These are phyloP conservation scores for Dufourea novaeangliae DNA, from an alignment of 1,140 invertebrate species.

Conservation along the genomic window DNA sequence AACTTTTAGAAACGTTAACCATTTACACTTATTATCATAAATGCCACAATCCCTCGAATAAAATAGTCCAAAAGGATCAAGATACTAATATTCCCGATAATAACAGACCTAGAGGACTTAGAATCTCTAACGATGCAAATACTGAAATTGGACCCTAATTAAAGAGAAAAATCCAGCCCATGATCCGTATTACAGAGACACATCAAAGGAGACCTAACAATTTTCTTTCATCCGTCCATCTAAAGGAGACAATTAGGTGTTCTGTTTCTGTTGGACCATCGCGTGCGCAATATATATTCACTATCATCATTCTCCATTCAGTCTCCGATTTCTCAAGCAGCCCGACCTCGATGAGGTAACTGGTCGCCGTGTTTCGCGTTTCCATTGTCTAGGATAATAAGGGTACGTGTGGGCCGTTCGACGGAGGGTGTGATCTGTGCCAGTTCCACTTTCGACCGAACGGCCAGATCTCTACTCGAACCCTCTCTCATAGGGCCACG, in stretches of 20 bases:
- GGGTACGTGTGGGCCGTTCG: constrained; percentile 25
- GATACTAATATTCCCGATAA: too few species aligned
- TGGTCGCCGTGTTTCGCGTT: background rate
- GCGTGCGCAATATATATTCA: background rate
- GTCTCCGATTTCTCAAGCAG: constrained; percentile 24
- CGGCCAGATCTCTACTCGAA: background rate
- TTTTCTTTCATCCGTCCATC: background rate
- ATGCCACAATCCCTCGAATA: too few species aligned
- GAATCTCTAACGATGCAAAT: too few species aligned
- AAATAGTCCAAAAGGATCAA: too few species aligned
- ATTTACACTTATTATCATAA: too few species aligned
- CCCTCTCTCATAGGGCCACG: background rate
- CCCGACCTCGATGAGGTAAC: constrained; percentile 47
- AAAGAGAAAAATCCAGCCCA: background rate
- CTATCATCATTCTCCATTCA: constrained; percentile 2
- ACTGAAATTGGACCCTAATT: background rate
- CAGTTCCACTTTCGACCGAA: constrained; percentile 29
- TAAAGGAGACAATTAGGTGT: background rate
- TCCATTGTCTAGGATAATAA: constrained; percentile 47
- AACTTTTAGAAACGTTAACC: too few species aligned
- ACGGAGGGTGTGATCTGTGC: constrained; percentile 37
- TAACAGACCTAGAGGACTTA: too few species aligned
- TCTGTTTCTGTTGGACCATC: background rate
- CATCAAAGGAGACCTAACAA: background rate
- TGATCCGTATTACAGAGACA: background rate